phyloP scores from a whole-genome alignment of 1,140 invertebrate species.

The Tetraneura akinire region DNA sequence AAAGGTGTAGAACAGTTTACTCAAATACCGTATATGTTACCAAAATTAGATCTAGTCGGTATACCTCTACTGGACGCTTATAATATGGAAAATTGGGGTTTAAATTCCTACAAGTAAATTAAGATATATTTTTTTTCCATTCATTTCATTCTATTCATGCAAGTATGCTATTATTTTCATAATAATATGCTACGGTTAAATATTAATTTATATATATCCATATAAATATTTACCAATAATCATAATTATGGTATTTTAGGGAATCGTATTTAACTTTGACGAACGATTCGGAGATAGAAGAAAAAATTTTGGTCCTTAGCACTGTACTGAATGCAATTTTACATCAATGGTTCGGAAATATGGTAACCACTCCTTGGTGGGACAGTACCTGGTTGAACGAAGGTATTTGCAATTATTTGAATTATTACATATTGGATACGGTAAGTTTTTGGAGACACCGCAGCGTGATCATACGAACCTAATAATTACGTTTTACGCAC shows the following conservation, averaged over 20 bases:
- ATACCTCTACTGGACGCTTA: slow-evolving; percentile 75
- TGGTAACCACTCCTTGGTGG: slow-evolving; percentile 66
- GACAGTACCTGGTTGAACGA: slow-evolving; percentile 59
- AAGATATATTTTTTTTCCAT: too few species aligned
- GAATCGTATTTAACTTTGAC: slow-evolving; percentile 67
- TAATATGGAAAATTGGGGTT: slow-evolving; percentile 83
- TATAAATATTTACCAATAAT: too few species aligned
- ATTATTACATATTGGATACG: slow-evolving; percentile 51
- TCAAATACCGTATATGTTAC: slow-evolving; percentile 60
- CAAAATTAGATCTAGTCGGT: slow-evolving; percentile 67
- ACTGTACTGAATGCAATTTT: slow-evolving; percentile 63
- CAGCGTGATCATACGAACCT: too few species aligned
- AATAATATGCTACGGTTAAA: too few species aligned
- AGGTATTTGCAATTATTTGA: slow-evolving; percentile 58
- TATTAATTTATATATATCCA: too few species aligned
- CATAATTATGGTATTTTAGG: neutral
- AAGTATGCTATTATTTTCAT: too few species aligned
- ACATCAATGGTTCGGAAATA: slow-evolving; percentile 74
- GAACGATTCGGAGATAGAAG: slow-evolving; percentile 66
- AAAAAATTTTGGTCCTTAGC: slow-evolving; percentile 57
- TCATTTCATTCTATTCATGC: too few species aligned
- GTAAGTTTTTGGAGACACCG: slow-evolving; percentile 39
- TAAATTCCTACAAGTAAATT: slow-evolving; percentile 64
- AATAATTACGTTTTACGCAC: neutral
- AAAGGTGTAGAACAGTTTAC: slow-evolving; percentile 53